Evolutionary conservation across 2,113 vertebrate genomes (phyloP).

Genomic region (Connochaetes taurinus): DNA sequence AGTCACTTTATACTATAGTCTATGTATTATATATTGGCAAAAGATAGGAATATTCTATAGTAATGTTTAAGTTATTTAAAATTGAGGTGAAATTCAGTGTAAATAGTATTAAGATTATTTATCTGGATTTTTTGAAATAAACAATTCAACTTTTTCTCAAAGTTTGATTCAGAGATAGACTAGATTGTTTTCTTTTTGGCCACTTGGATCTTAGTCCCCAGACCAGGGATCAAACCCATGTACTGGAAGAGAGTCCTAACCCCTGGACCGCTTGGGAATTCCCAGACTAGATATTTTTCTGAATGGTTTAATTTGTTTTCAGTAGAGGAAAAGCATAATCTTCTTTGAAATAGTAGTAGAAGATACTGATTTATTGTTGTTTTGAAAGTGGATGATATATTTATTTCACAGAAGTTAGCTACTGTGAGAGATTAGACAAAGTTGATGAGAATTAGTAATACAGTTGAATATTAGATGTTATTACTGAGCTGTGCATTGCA

Average conservation of each 20-base stretch:
- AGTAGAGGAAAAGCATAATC: not conserved
- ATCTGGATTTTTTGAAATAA: not conserved
- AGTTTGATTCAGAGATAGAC: slow-evolving; percentile 32
- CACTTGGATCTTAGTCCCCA: not conserved
- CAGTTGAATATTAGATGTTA: not conserved
- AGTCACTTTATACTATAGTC: not conserved
- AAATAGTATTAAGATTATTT: not conserved
- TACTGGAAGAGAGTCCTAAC: not conserved
- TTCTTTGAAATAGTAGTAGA: not conserved
- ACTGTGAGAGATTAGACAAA: slow-evolving; percentile 5
- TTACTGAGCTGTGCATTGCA: not conserved
- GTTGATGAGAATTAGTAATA: slow-evolving; percentile 19
- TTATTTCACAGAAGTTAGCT: slow-evolving; percentile 27
- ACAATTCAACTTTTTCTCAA: not conserved
- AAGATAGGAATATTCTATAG: not conserved
- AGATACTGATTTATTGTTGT: not conserved
- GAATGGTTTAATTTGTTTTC: slow-evolving; percentile 28
- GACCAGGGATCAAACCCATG: not conserved
- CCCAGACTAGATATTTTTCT: not conserved
- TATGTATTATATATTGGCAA: not conserved
- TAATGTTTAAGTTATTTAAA: slow-evolving; percentile 31
- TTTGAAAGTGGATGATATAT: not conserved
- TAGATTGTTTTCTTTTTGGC: slow-evolving; percentile 31
- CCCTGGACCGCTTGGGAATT: not conserved
- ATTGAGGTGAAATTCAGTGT: slow-evolving; percentile 9